Evolutionary conservation across 2,113 vertebrate species (phyloP).

Genomic region (Melanocharis versteri): DNA sequence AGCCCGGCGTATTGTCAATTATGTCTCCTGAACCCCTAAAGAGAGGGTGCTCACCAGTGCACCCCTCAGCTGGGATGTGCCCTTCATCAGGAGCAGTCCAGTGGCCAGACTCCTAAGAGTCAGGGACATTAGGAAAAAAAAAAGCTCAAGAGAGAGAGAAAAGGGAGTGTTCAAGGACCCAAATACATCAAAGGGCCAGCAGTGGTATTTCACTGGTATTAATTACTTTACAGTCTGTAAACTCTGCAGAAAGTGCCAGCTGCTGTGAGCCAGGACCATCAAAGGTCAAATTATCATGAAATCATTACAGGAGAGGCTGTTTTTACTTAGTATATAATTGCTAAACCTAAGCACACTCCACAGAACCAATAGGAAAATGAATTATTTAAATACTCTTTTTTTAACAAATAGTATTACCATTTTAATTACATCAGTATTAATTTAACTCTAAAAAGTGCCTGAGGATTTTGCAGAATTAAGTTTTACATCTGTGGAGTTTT

Average conservation of each 20-base stretch:
- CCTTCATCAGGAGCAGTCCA: background rate
- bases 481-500: background rate
- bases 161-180: background rate
- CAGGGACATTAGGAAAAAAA: background rate
- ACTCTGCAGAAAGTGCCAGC: background rate
- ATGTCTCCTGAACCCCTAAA: background rate
- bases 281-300: slow-evolving; percentile 49
- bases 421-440: slow-evolving; percentile 20
- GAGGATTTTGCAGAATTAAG: background rate
- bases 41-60: background rate
- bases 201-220: background rate
- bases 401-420: slow-evolving; percentile 27
- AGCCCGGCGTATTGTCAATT: background rate
- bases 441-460: background rate
- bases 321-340: background rate
- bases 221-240: background rate
- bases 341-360: background rate
- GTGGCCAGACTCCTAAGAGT: background rate
- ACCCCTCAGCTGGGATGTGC: background rate
- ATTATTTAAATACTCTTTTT: slow-evolving; percentile 27
- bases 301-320: background rate
- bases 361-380: slow-evolving; percentile 31
- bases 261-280: background rate
- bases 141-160: background rate
- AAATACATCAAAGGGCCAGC: background rate